Conservation (phyloP, 2,888 invertebrate species). For the Drosophila parthenogenetica region DNA sequence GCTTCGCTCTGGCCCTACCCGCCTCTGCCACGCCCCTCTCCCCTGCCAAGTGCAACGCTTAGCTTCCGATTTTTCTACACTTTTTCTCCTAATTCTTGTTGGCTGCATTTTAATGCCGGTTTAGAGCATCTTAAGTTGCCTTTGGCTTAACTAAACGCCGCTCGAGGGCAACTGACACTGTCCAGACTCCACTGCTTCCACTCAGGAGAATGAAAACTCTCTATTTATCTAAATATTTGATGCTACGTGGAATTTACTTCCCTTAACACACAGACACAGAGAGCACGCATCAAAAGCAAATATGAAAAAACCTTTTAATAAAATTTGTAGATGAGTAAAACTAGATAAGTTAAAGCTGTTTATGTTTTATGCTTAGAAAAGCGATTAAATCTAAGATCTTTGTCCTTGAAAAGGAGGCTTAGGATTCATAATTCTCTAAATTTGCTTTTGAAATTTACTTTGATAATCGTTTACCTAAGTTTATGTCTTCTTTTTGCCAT, state of each 20-base stretch:
- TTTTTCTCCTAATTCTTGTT: slow-evolving; percentile 28
- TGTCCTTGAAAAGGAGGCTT: too few relatives aligned
- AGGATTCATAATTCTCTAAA: too few relatives aligned
- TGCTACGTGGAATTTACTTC: slow-evolving; percentile 17
- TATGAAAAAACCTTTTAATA: neutral
- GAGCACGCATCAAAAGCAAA: neutral
- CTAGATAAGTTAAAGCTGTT: neutral
- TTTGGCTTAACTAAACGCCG: slow-evolving; percentile 55
- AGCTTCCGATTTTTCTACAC: slow-evolving; percentile 38
- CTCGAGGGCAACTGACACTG: slow-evolving; percentile 7
- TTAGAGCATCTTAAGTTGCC: slow-evolving; percentile 42
- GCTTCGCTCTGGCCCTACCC: slow-evolving; percentile 4
- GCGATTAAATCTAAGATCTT: too few relatives aligned
- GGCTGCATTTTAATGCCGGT: slow-evolving; percentile 61
- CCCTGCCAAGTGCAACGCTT: slow-evolving; percentile 42
- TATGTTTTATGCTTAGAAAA: neutral
- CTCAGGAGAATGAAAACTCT: slow-evolving; percentile 43
- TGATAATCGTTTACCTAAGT: too few relatives aligned
- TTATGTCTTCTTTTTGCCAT: too few relatives aligned
- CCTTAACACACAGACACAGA: slow-evolving; percentile 8
- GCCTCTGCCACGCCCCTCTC: neutral
- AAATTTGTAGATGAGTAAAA: neutral
- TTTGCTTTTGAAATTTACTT: too few relatives aligned
- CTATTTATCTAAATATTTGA: slow-evolving; percentile 48
- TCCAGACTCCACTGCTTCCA: slow-evolving; percentile 9